A percentile compares a stretch with the other conserved stretches of the same genome.
Evolutionary conservation across 2,888 invertebrate species (phyloP).

Genomic region (Lasioglossum pauxillum): DNA sequence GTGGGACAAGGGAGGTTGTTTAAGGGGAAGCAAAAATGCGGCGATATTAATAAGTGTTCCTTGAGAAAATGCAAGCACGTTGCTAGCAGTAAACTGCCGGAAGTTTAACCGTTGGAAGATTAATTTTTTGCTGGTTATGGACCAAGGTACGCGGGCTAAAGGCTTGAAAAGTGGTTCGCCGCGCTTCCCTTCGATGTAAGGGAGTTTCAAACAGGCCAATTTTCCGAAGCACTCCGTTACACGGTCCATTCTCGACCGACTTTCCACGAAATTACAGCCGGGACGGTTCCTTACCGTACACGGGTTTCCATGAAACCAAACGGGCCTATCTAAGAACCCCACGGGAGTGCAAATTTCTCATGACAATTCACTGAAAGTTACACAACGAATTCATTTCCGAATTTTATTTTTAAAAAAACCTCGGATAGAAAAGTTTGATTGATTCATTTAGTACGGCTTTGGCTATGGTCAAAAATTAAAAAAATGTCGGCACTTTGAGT

Average conservation of each 20-base stretch:
- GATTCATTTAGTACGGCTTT: background rate
- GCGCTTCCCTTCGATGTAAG: background rate
- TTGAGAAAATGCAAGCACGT: background rate
- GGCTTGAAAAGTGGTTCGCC: background rate
- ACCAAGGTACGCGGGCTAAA: background rate
- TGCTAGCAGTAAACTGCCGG: background rate
- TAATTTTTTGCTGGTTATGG: constrained; percentile 5
- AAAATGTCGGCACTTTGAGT: background rate
- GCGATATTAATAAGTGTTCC: background rate
- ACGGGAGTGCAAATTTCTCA: background rate
- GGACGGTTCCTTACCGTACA: background rate
- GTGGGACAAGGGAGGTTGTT: background rate
- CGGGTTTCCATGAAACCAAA: constrained; percentile 2
- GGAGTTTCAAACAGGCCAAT: constrained; percentile 10
- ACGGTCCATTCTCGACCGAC: constrained; percentile 9
- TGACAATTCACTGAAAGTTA: background rate
- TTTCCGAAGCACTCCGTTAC: constrained; percentile 5
- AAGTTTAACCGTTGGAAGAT: constrained; percentile 7
- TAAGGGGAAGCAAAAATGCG: background rate
- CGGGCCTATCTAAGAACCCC: background rate
- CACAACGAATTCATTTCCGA: background rate
- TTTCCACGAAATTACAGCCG: background rate
- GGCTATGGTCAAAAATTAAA: background rate
- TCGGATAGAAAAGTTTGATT: no score
- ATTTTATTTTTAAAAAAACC: background rate